Conservation (phyloP, 2,113 vertebrate genomes). For the Gallinago jamesoni region DNA sequence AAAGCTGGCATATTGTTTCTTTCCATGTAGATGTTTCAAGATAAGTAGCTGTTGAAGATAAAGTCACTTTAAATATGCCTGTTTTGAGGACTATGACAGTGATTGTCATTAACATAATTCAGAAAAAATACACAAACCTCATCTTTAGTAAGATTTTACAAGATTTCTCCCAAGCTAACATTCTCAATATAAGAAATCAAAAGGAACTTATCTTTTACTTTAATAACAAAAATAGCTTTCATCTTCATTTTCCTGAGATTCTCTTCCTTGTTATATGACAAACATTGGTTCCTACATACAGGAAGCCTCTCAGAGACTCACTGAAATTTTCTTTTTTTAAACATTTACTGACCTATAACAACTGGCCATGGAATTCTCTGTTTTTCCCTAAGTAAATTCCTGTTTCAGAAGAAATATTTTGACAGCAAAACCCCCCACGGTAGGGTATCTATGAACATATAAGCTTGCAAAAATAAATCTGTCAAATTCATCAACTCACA, state of each 20-base stretch:
- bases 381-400: not conserved
- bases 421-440: not conserved
- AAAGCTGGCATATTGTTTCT: accelerated
- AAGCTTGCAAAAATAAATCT: not conserved
- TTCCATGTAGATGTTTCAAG: not conserved
- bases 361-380: not conserved
- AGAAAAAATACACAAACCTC: not conserved
- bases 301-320: not conserved
- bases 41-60: not conserved
- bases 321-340: not conserved
- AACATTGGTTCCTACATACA: not conserved
- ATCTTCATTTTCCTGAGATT: not conserved
- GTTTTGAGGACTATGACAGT: not conserved
- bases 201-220: not conserved
- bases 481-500: not conserved
- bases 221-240: not conserved
- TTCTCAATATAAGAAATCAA: not conserved
- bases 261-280: not conserved
- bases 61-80: not conserved
- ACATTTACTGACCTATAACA: not conserved
- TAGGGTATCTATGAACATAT: not conserved
- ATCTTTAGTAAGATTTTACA: not conserved
- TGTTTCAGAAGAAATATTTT: not conserved
- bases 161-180: not conserved
- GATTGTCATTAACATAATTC: not conserved